A percentile compares a stretch with the other conserved stretches of the same genome.
These are phyloP conservation scores for Trypoxylon attenuatum DNA, from an alignment of 2,888 invertebrate genomes.

Conservation along the genomic window DNA sequence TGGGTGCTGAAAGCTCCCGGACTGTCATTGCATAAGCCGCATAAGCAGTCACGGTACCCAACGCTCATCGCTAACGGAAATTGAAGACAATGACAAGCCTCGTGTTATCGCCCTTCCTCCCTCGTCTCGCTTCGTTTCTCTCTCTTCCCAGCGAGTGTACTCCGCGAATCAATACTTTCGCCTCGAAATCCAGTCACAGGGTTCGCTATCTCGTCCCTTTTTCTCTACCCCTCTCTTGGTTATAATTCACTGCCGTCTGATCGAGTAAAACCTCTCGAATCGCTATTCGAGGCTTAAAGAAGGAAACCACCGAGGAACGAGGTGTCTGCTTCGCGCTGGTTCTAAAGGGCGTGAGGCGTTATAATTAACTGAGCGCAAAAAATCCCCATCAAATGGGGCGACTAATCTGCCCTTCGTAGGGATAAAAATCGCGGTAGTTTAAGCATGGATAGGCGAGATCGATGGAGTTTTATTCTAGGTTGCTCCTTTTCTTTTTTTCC, in stretches of 20 bases:
- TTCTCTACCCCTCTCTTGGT: not conserved
- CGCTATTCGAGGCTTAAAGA: not conserved
- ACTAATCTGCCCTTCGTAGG: constrained; percentile 32
- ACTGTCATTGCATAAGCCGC: constrained; percentile 38
- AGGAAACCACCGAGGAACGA: not conserved
- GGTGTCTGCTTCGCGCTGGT: not conserved
- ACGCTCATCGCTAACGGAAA: constrained; percentile 34
- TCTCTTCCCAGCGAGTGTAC: not conserved
- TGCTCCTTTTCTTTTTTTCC: too few species aligned
- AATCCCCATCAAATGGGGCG: constrained; percentile 39
- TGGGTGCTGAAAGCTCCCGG: constrained; percentile 12
- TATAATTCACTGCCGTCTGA: not conserved
- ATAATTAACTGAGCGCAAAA: constrained; percentile 43
- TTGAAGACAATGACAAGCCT: constrained; percentile 35
- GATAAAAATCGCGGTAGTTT: constrained; percentile 25
- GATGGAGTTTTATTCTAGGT: constrained; percentile 38
- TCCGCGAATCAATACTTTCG: not conserved
- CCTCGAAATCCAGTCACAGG: not conserved
- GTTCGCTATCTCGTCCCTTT: not conserved
- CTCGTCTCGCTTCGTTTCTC: not conserved
- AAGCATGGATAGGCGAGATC: constrained; percentile 22
- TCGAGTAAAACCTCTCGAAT: too few species aligned
- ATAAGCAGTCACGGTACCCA: not conserved
- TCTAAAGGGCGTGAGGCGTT: constrained; percentile 27
- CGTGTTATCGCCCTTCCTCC: constrained; percentile 21